These are phyloP conservation scores for Rhynchotus rufescens DNA, from an alignment of 2,797 vertebrate genomes.

Conservation along the genomic window DNA sequence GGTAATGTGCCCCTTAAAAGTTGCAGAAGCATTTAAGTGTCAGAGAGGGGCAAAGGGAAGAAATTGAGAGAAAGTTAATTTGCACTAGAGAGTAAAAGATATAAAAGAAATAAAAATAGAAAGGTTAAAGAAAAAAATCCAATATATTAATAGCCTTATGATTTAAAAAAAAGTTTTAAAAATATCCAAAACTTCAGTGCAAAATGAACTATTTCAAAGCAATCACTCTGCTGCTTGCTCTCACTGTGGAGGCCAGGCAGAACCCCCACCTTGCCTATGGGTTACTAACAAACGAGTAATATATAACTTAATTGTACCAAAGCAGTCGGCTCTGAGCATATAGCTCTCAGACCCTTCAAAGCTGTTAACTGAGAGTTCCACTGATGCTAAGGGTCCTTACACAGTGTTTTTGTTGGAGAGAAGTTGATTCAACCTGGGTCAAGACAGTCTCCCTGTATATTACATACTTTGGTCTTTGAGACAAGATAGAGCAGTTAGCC, in stretches of 20 bases:
- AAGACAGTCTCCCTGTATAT: neutral
- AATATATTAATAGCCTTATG: neutral
- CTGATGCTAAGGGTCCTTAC: neutral
- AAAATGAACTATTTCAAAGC: neutral
- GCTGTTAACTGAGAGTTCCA: neutral
- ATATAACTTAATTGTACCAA: neutral
- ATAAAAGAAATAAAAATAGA: accelerated
- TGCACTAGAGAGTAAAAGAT: neutral
- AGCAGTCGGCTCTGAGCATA: neutral
- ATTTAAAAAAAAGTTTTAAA: neutral
- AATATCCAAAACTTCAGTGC: neutral
- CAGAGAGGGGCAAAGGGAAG: neutral
- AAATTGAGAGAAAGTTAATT: neutral
- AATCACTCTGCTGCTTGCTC: neutral
- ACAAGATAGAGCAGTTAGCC: neutral
- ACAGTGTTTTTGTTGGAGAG: neutral
- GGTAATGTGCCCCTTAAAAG: neutral
- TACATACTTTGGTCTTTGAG: neutral
- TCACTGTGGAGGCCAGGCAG: neutral
- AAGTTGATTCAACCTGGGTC: neutral
- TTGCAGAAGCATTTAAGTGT: neutral
- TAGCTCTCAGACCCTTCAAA: neutral
- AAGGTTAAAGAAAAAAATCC: neutral
- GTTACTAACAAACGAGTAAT: accelerated
- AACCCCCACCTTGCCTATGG: neutral